A percentile compares a stretch with the other conserved stretches of the same genome.
Conservation (phyloP, 2,113 vertebrate species). For the Carollia perspicillata region DNA sequence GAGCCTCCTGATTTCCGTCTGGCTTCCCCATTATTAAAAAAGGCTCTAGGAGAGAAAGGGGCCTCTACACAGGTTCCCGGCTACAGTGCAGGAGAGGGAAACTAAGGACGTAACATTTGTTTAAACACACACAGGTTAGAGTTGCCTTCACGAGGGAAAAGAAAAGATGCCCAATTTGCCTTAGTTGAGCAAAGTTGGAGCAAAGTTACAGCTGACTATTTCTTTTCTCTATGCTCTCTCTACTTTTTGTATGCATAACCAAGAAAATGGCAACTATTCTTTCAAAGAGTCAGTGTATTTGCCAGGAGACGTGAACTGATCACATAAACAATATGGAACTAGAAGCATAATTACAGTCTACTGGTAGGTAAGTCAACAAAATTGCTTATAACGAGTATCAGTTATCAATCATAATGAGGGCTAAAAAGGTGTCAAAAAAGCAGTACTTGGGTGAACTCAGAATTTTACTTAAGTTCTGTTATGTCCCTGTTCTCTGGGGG, state of each 20-base stretch:
- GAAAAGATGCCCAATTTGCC: background rate
- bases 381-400: constrained; percentile 4
- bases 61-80: background rate
- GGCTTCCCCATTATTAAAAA: constrained; percentile 11
- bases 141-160: background rate
- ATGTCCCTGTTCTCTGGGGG: background rate
- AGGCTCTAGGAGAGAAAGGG: background rate
- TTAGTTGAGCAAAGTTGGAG: constrained; percentile 11
- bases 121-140: constrained; percentile 27
- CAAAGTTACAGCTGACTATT: background rate
- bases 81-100: background rate
- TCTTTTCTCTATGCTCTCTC: background rate
- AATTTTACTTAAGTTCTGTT: constrained; percentile 27
- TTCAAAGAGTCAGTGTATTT: constrained; percentile 8
- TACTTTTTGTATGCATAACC: background rate
- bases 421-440: background rate
- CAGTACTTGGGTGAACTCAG: background rate
- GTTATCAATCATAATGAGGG: background rate
- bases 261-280: constrained; percentile 14
- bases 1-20: constrained; percentile 42
- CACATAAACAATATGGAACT: background rate
- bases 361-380: background rate
- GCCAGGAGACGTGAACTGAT: background rate
- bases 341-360: constrained; percentile 10
- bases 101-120: background rate